Base-by-base conservation (phyloP, 2,888 invertebrate genomes). In the Folsomia manolachei region DNA sequence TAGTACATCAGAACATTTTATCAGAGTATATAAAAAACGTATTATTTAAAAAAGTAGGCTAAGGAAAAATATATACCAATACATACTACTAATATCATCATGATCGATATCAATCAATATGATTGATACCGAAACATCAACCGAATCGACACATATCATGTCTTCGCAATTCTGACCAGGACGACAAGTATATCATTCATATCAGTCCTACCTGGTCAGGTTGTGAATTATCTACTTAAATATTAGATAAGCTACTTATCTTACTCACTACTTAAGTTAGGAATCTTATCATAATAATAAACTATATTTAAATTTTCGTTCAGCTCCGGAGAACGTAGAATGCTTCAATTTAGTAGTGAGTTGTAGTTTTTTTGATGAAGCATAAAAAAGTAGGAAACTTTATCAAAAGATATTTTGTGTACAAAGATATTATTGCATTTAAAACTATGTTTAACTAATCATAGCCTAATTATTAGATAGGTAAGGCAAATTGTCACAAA, bases 61-160 rank as follows among this genome's bases (percentile, higher is more conserved):
- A 39, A 39, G 39, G 39, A 39, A 14, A 39, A 39, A 39, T 39
- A 39, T 39, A 4, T 39, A 39, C 14, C 14, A 39, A 39, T n/a
- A n/a, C n/a, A n/a, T n/a, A n/a, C 63, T n/a, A n/a, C n/a, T n/a
- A n/a, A n/a, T n/a, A n/a, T n/a, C n/a, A n/a, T n/a, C n/a, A n/a
- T n/a, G n/a, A n/a, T n/a, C n/a, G n/a, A n/a, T 9, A 39, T 39
- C 4, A 39, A 14, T 39, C 4, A 39, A 9, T 39, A 39, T 39
- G 14, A 39, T 39, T 14, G 39, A 39, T 39, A 14, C 39, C 39
- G 39, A 39, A 70, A 66, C 62, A 63, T 67, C 77, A 77, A 75
- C 77, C 77, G 71, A 74, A 21, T 56, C 56, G 74, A 77, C 75
- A 66, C 65, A 66, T 66, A 66, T 66, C 65, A 66, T 52, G 52